Percentiles rank a stretch among this genome's conserved stretches.
Conservation (phyloP, 2,888 invertebrate genomes). For the Seira musarum region DNA sequence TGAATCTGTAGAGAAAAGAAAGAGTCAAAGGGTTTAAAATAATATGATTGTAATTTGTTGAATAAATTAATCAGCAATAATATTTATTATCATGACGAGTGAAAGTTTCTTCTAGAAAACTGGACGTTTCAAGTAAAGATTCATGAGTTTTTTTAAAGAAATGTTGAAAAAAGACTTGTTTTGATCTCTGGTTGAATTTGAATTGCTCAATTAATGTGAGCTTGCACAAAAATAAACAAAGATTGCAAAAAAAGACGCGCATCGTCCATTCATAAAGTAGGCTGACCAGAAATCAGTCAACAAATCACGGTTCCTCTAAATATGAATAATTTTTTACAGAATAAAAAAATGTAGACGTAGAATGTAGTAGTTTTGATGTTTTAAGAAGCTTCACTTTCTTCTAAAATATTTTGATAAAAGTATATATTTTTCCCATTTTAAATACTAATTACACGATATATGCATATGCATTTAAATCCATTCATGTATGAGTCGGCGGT, state of each 20-base stretch:
- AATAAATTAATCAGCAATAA: constrained; percentile 8
- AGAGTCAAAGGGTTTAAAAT: background rate
- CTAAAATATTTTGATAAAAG: background rate
- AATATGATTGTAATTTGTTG: background rate
- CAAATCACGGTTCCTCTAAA: background rate
- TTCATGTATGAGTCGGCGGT: no score
- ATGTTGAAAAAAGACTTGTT: background rate
- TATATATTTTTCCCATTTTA: background rate
- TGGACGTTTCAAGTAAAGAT: background rate
- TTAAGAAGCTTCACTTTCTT: background rate
- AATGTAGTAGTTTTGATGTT: no score
- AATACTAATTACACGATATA: constrained; percentile 1
- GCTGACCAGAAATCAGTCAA: background rate
- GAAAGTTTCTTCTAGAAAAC: constrained; percentile 28
- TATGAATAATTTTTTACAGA: background rate
- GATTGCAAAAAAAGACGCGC: background rate
- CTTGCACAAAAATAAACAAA: background rate
- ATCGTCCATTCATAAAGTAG: background rate
- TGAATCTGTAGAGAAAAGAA: constrained; percentile 73
- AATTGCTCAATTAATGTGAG: constrained; percentile 1
- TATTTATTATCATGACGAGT: constrained; percentile 11
- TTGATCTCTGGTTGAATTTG: constrained; percentile 3
- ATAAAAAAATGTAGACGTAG: no score
- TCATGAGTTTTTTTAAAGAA: background rate
- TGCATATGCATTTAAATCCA: constrained; percentile 4